These are phyloP conservation scores for Drosophila silvestris DNA, from an alignment of 2,888 invertebrate species.

Conservation along the genomic window DNA sequence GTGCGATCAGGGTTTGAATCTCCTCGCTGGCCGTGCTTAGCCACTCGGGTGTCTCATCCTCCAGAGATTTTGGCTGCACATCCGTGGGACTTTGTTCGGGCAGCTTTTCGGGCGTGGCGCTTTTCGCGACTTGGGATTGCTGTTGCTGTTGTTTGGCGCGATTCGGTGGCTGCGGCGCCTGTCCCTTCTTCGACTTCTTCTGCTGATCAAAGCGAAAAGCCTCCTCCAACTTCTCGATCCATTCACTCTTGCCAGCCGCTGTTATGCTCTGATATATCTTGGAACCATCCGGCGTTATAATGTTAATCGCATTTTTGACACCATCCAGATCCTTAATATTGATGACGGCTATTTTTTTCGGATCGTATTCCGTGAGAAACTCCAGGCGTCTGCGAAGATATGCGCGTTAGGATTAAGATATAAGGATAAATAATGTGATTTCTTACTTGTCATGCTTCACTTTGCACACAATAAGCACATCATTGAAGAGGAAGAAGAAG, in stretches of 20 bases:
- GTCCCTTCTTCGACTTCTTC: slow-evolving; percentile 85
- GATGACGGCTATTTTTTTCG: slow-evolving; percentile 95
- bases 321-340: slow-evolving; percentile 96
- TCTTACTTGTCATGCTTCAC: slow-evolving; percentile 86
- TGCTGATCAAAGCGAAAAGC: slow-evolving; percentile 92
- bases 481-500: slow-evolving; percentile 96
- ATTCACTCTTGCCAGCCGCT: slow-evolving; percentile 92
- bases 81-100: slow-evolving; percentile 62
- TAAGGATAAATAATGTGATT: not conserved
- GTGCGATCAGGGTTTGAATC: slow-evolving; percentile 96
- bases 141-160: slow-evolving; percentile 61
- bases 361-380: slow-evolving; percentile 84
- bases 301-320: slow-evolving; percentile 96
- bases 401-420: not conserved
- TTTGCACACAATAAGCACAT: slow-evolving; percentile 95
- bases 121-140: slow-evolving; percentile 34
- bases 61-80: slow-evolving; percentile 70
- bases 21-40: slow-evolving; percentile 96
- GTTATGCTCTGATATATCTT: slow-evolving; percentile 96
- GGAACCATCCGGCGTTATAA: slow-evolving; percentile 96
- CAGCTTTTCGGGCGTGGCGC: slow-evolving; percentile 57
- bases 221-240: slow-evolving; percentile 96
- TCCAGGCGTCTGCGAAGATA: slow-evolving; percentile 81
- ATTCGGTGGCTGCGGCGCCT: slow-evolving; percentile 85
- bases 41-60: slow-evolving; percentile 91